Evolutionary conservation across 1,140 invertebrate species (phyloP), one percentile per base, ranked within the genome.

Genomic region (Capitella teleta): DNA sequence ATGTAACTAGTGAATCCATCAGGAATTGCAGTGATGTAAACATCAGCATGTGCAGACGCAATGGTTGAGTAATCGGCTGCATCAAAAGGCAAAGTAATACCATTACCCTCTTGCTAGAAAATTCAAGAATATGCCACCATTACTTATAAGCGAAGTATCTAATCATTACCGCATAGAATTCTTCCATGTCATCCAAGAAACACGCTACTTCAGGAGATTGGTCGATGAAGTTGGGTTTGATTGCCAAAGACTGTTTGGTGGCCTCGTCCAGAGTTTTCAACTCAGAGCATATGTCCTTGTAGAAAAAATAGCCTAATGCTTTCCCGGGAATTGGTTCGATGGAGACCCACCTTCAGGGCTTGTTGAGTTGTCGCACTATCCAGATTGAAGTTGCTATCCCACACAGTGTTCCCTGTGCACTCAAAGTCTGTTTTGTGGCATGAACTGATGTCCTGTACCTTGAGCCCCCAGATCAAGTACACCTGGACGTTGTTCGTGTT

Each of bases 401-500:
- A 54, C 2, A 37, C 32, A 6, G 47, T 44, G 16, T 38, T 28
- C 1, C 61, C 61, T 0, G 23, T 42, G 41, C 61, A 62, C 10
- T 52, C 18, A 16, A 3, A 8, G 16, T 57, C 53, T 1, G 55
- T 53, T 34, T 54, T 53, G 40, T 61, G 49, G 28, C 61, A 62
- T 26, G 8, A 19, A 12, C 34, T 40, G 32, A 61, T 36, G 37
- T 62, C 57, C 26, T 52, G 54, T 26, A 57, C 50, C 34, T 46
- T 51, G 1, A 62, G 50, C 14, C 61, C 61, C 61, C 61, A 62
- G 3, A 54, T 54, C 28, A 62, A 38, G 34, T 51, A 50, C 8
- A 63, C 47, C 6, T 40, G 16, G 10, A 36, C 34, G 14, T 25
- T 52, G 28, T 21, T n/a, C 1, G 36, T 25, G 8, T 30, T 21